Evolutionary conservation across 2,888 invertebrate genomes (phyloP).

Genomic region (Harpagoxenus sublaevis): DNA sequence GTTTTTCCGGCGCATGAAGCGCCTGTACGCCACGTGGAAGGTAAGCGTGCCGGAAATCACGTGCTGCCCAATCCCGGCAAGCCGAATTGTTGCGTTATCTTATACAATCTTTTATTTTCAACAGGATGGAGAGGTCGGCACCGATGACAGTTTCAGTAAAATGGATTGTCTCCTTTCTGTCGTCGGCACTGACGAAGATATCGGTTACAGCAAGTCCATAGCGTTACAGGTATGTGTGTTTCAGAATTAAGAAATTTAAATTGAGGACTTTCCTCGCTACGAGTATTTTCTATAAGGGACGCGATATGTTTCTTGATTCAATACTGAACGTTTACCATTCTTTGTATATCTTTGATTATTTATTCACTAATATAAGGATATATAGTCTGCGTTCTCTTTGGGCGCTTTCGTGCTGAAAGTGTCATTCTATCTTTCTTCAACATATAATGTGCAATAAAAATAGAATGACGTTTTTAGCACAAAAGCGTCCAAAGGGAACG

Average conservation of each 20-base stretch:
- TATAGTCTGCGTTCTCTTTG: no score
- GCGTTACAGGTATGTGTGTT: constrained; percentile 91
- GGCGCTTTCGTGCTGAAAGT: no score
- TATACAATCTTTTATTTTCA: constrained; percentile 56
- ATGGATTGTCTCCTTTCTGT: constrained; percentile 96
- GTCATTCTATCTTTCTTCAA: no score
- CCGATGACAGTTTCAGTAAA: constrained; percentile 92
- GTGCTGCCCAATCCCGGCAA: neutral
- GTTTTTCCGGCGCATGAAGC: constrained; percentile 96
- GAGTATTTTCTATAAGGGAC: neutral
- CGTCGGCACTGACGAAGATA: constrained; percentile 97
- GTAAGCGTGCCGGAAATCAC: constrained; percentile 87
- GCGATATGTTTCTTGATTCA: neutral
- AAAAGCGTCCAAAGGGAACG: no score
- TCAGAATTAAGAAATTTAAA: neutral
- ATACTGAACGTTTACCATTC: neutral
- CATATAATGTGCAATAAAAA: no score
- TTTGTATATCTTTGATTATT: constrained; percentile 76
- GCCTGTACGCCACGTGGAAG: constrained; percentile 96
- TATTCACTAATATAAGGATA: no score
- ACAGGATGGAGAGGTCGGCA: constrained; percentile 89
- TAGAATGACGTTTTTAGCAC: no score
- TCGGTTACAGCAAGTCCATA: constrained; percentile 98
- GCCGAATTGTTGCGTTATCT: constrained; percentile 15
- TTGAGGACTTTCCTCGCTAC: neutral